Percentiles rank a stretch among this genome's conserved stretches.
phyloP scores from a whole-genome alignment of 2,113 vertebrate genomes.

The Albula glossodonta region DNA sequence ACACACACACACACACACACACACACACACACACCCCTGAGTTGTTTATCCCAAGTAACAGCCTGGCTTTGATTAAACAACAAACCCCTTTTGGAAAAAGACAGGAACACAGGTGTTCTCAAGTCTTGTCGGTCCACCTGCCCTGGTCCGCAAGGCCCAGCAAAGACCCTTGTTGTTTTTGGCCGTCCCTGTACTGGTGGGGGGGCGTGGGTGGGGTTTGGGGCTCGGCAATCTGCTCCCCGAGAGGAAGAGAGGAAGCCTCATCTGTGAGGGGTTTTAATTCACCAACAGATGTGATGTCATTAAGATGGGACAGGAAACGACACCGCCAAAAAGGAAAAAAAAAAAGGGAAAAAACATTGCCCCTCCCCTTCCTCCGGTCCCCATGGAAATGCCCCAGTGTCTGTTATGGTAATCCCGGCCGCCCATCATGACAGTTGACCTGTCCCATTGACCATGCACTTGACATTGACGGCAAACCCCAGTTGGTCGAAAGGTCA shows the following conservation, averaged over 20 bases:
- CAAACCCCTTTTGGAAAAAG: not conserved
- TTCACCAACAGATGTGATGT: conserved; percentile 23
- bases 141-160: too few species aligned
- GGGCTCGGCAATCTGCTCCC: not conserved
- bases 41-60: not conserved
- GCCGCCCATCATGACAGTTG: not conserved
- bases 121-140: not conserved
- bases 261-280: not conserved
- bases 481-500: not conserved
- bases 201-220: too few species aligned
- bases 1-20: too few species aligned
- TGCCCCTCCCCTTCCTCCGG: not conserved
- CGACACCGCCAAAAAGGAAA: too few species aligned
- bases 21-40: not conserved
- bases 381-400: not conserved
- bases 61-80: not conserved
- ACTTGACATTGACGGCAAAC: not conserved
- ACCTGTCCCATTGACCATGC: not conserved
- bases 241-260: not conserved
- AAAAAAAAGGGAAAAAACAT: not conserved
- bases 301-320: conserved; percentile 20
- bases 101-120: not conserved
- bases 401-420: not conserved
- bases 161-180: too few species aligned
- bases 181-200: not conserved